Base-by-base conservation (phyloP, 2,797 vertebrate species). In the Silurus aristotelis region DNA sequence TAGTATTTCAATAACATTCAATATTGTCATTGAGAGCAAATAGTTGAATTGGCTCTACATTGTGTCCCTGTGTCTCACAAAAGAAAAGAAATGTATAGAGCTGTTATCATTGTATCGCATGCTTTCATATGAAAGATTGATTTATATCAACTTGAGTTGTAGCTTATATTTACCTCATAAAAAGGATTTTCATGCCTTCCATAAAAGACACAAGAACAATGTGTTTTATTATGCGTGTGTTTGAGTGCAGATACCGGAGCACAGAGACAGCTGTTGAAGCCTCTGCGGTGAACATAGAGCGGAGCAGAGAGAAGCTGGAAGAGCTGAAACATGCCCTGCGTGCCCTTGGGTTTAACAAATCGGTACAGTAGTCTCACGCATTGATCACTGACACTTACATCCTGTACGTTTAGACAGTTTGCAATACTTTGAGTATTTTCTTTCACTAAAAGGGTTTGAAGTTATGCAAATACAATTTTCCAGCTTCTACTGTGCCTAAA, bases 301-400 rank as follows among this genome's bases (percentile, higher is more conserved):
- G 96, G 90, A 96, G 97, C 92, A 96, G 93, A 90, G 97, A 98
- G 84, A 96, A 93, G 87, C 93, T 98, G 56, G 68, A 89, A 0
- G 79, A 91, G 60, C 91, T 99, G 71, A 99, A 96, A 90, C 96
- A 97, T 91, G 96, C 97, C 83, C 91, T 99, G 75, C 93, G 93
- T 87, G 94, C 94, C 22, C 52, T 98, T 86, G 96, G 97, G 85
- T 97, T 98, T 92, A 97, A 96, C 90, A 96, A 92, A 87, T 92
- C 95, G 96, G 97, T 99, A 95, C 82, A 46, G 55, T 66, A 25
- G 48, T 8, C 13, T 20, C 58, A 55, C 25, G 8, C 52, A 43
- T 60, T 55, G 19, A 27, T 82, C 52, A 43, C 5, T 43, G 27
- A 38, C 6, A 1, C 52, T 56, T 46, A n/a, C 58, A n/a, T 38